A percentile compares a stretch with the other conserved stretches of the same genome.
These are phyloP conservation scores for Tetragonula clypearis DNA, from an alignment of 1,140 invertebrate species.

Conservation along the genomic window DNA sequence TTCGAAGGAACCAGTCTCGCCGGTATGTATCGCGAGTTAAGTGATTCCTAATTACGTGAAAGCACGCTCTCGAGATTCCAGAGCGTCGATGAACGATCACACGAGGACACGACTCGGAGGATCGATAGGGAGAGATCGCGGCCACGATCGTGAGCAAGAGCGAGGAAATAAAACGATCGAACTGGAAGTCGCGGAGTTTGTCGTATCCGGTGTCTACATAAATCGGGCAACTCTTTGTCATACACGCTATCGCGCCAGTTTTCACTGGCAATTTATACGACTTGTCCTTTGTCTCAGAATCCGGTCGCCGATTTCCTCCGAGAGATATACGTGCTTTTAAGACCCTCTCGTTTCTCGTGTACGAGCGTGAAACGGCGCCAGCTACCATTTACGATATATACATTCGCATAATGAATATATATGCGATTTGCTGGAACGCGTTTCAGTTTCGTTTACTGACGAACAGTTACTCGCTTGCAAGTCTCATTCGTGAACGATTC, in stretches of 20 bases:
- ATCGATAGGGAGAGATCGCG: background rate
- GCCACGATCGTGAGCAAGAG: background rate
- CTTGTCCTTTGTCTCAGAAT: slow-evolving; percentile 23
- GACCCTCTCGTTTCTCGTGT: background rate
- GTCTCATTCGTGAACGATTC: too few relatives aligned
- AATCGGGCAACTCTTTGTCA: slow-evolving; percentile 24
- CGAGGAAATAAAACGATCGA: slow-evolving; percentile 4
- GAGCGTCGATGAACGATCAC: slow-evolving; percentile 38
- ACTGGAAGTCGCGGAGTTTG: slow-evolving; percentile 3
- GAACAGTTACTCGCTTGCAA: background rate
- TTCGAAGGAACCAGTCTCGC: background rate
- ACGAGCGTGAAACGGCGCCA: background rate
- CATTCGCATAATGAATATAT: slow-evolving; percentile 1
- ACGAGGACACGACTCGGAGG: slow-evolving; percentile 36
- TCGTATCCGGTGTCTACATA: slow-evolving; percentile 22
- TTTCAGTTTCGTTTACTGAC: background rate
- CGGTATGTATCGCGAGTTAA: slow-evolving; percentile 12
- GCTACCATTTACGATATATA: background rate
- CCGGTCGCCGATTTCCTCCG: slow-evolving; percentile 14
- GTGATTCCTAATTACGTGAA: slow-evolving; percentile 44
- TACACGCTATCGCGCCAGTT: slow-evolving; percentile 2
- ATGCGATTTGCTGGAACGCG: background rate
- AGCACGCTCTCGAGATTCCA: slow-evolving; percentile 30
- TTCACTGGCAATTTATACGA: slow-evolving; percentile 13
- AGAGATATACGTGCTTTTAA: slow-evolving; percentile 20